Base-by-base conservation (phyloP, 2,113 vertebrate species). In the Poeciliopsis retropinna region DNA sequence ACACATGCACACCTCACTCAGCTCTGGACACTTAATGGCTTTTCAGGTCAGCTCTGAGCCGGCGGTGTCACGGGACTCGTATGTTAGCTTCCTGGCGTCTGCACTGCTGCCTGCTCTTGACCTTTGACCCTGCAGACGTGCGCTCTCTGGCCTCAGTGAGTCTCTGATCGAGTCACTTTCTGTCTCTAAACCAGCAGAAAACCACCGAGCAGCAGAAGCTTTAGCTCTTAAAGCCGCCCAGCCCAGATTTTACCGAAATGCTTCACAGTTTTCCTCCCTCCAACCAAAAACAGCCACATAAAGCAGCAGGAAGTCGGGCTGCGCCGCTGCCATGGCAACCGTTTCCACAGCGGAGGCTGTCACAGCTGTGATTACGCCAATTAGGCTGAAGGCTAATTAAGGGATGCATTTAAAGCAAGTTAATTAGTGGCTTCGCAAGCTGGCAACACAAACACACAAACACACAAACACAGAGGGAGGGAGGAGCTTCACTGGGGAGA, bases 391-490 rank as follows among this genome's bases (percentile, higher is more conserved):
- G 81, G 82, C 81, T 91, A 89, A 93, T 93, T 92, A 93, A 85
- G 85, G 87, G 91, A 93, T 92, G 81, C 85, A 93, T 92, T 92
- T 92, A 90, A 90, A 94, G 80, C 65, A 73, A 76, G 85, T 84
- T 84, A 92, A 92, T 88, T 90, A 91, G 78, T 86, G 89, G 73
- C 83, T 88, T 73, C 65, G 57, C 44, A 83, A 67, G 54, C 80
- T 76, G 67, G 78, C 39, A 79, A 25, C 41, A 37, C 34, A 10
- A 2, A 37, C 34, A 2, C 8, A 70, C 37, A 63, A 39, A 83
- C 79, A 57, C 69, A 32, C 31, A 6, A 5, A 32, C 31, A 1
- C 31, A 3, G 34, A 37, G 10, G 34, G 10, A 37, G 10, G 34
- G 2, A 11, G 34, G 34, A 37, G 34, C 34, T 9, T 37, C 34